Percentiles rank a stretch among this genome's conserved stretches.
phyloP scores from a whole-genome alignment of 2,888 invertebrate species.

The Pollenia amentaria region DNA sequence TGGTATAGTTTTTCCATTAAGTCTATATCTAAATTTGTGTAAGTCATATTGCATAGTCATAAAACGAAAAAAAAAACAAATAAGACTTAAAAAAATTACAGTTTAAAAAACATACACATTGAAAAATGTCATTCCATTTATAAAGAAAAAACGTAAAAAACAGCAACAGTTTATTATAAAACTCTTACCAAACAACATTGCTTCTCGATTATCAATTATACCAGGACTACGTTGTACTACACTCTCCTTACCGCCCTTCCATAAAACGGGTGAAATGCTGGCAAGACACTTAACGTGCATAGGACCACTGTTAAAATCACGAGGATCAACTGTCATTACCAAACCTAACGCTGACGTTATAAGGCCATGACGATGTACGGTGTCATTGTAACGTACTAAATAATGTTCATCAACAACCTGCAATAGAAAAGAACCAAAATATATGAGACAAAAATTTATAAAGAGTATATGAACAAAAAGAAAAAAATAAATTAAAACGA shows the following conservation, averaged over 20 bases:
- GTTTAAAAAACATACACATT: neutral
- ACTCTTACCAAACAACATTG: slow-evolving; percentile 87
- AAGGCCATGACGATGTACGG: slow-evolving; percentile 86
- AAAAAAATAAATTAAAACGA: neutral
- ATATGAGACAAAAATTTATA: slow-evolving; percentile 1
- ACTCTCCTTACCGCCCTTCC: slow-evolving; percentile 87
- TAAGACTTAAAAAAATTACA: neutral
- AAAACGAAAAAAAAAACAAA: neutral
- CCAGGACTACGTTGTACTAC: slow-evolving; percentile 86
- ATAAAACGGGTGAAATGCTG: slow-evolving; percentile 87
- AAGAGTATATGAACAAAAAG: neutral
- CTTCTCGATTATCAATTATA: slow-evolving; percentile 87
- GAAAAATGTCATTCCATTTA: neutral
- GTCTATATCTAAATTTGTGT: neutral
- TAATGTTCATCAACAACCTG: slow-evolving; percentile 86
- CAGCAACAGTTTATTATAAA: slow-evolving; percentile 1
- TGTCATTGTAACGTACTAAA: slow-evolving; percentile 86
- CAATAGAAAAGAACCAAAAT: slow-evolving; percentile 63
- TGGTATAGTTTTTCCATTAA: too few relatives aligned
- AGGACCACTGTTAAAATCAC: slow-evolving; percentile 87
- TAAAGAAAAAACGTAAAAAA: neutral
- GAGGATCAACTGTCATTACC: slow-evolving; percentile 85
- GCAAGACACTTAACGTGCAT: slow-evolving; percentile 88
- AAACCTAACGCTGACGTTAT: slow-evolving; percentile 87
- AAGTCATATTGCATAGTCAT: neutral